Evolutionary conservation across 2,797 vertebrate species (phyloP), one percentile per base, ranked within the genome.

Genomic region (Acrocephalus scirpaceus): DNA sequence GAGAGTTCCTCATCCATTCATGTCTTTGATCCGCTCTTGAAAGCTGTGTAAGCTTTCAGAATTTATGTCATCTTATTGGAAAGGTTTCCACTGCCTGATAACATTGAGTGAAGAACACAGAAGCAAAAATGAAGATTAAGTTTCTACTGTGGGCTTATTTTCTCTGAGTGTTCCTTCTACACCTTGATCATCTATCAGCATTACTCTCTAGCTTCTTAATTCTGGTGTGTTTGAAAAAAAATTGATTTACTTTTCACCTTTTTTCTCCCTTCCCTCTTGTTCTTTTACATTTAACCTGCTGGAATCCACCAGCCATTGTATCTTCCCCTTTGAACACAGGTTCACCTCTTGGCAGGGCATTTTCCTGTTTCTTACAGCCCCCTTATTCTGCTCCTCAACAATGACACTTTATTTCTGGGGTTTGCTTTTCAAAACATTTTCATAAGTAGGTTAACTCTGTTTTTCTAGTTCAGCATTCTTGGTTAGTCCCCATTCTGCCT

Each of bases 11-110:
- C 11, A 6, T 79, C 61, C 53, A 67, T 74, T 90, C 69, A 64
- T 77, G 92, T 80, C 60, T 86, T 88, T 74, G 48, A 85, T 82
- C 64, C 76, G 29, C 38, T 85, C 64, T 50, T 79, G 56, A 73
- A 88, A 83, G 69, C 47, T 58, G 23, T 69, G 67, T 54, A 85
- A 93, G 64, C 47, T 78, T 95, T 78, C 91, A 92, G 62, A 87
- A 75, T 78, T 78, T 78, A 42, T 87, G 71, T 65, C 38, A 38
- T 16, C 47, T 44, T 61, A 42, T 13, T 84, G 58, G 26, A 88
- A 84, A 77, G 23, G 56, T 73, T 78, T 92, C 50, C 42, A 69
- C 15, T 71, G 62, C 7, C 50, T 81, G 40, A 82, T 87, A 72
- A 54, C 25, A 16, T 0, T 44, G 50, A n/a, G 21, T 36, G 13